Conservation (phyloP, 2,113 vertebrate genomes). For the Cygnus atratus region DNA sequence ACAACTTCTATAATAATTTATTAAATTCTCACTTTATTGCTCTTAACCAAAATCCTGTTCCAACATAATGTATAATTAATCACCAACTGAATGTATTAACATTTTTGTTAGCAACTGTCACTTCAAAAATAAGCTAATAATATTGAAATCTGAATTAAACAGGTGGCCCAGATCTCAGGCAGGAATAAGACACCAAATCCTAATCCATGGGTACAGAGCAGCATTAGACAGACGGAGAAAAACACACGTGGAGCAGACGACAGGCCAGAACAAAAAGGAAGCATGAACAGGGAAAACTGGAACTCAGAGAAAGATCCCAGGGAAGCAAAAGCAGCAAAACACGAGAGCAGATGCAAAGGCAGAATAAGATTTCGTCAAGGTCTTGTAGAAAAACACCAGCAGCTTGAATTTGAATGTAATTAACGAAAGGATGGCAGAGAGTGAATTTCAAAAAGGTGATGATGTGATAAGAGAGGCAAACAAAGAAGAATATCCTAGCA, state of each 20-base stretch:
- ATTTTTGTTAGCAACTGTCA: background rate
- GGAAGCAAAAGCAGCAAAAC: background rate
- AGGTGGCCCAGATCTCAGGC: background rate
- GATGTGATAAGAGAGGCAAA: constrained; percentile 13
- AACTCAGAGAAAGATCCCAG: background rate
- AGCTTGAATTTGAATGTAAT: constrained; percentile 47
- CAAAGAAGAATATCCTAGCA: constrained; percentile 56
- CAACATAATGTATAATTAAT: background rate
- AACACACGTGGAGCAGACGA: background rate
- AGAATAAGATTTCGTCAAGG: constrained; percentile 12
- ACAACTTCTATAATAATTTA: background rate
- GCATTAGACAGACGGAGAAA: background rate
- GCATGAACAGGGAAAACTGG: background rate
- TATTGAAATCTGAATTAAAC: background rate
- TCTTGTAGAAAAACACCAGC: constrained; percentile 18
- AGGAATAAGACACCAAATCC: background rate
- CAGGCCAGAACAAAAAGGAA: background rate
- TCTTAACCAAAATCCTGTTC: background rate
- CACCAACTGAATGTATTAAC: background rate
- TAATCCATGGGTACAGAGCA: background rate
- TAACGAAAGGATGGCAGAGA: constrained; percentile 26
- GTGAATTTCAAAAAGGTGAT: constrained; percentile 49
- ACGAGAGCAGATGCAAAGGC: background rate
- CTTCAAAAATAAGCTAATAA: background rate
- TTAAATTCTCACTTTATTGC: background rate